Base-by-base conservation (phyloP, 2,888 invertebrate genomes). In the Nomada flava region DNA sequence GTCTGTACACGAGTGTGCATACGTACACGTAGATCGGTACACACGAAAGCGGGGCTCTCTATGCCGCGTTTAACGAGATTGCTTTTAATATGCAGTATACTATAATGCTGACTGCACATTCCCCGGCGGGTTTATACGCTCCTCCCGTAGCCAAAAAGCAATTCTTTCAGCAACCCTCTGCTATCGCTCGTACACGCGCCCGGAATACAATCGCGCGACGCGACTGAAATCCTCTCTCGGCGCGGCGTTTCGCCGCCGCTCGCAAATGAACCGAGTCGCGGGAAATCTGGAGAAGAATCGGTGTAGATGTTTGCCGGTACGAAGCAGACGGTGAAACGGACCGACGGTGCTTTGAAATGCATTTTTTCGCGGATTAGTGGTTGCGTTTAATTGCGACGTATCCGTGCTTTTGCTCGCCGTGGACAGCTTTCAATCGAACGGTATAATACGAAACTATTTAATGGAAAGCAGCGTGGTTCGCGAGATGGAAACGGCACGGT, bases 51-150 rank as follows among this genome's bases (percentile, higher is more conserved):
- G 65, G n/a, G 64, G 65, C 72, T 76, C 71, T 78, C 76, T 71
- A 20, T 69, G 74, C 67, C 74, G 68, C 75, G 79, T 75, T 86
- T 86, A 88, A 88, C 82, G 83, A 85, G 88, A 85, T 85, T 79
- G 78, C 83, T 74, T 86, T 88, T 88, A 88, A 88, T 88, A 86
- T 82, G 83, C 83, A 76, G 77, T 86, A 82, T 79, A 81, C 79
- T 76, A 78, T 78, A 85, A 84, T 79, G 76, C 79, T 72, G 77
- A 74, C 63, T 82, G 74, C 79, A 63, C 75, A 57, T 62, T 50
- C 72, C 63, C 47, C 44, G 47, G n/a, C 57, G 74, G 76, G 79
- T 82, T 79, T 76, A 79, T 70, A 63, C 44, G 69, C 65, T 68
- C 77, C 53, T 44, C 18, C 42, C 69, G 69, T 44, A 59, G 74